Evolutionary conservation across 2,113 vertebrate genomes (phyloP).

Genomic region (Trichechus manatus): DNA sequence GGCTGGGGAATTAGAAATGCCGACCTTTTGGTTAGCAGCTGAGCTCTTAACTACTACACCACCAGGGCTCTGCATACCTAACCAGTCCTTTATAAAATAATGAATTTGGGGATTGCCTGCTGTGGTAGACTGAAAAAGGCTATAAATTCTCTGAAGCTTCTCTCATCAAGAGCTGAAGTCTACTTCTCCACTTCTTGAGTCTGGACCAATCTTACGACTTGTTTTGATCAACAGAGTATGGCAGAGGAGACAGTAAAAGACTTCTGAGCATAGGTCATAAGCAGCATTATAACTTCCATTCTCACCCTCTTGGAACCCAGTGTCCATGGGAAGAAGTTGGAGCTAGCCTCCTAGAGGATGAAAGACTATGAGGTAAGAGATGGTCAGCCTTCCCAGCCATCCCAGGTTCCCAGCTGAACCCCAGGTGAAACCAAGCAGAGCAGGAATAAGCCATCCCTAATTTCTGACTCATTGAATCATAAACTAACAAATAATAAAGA

Average conservation of each 20-base stretch:
- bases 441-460: not conserved
- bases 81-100: conserved; percentile 23
- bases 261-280: not conserved
- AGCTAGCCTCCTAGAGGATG: not conserved
- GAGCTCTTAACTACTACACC: too few relatives aligned
- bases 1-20: too few relatives aligned
- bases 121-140: not conserved
- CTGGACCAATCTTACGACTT: not conserved
- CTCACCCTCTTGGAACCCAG: not conserved
- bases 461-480: conserved; percentile 35
- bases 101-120: not conserved
- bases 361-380: not conserved
- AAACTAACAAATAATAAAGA: conserved; percentile 45
- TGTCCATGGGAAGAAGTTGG: not conserved
- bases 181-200: not conserved
- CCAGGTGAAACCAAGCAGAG: not conserved
- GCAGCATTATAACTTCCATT: not conserved
- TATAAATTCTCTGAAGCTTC: not conserved
- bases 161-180: not conserved
- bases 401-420: not conserved
- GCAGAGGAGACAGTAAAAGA: not conserved
- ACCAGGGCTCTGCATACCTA: not conserved
- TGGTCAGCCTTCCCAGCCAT: not conserved
- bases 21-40: too few relatives aligned
- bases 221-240: not conserved